Evolutionary conservation across 1,140 invertebrate genomes (phyloP).

Genomic region (Neodiprion lecontei): DNA sequence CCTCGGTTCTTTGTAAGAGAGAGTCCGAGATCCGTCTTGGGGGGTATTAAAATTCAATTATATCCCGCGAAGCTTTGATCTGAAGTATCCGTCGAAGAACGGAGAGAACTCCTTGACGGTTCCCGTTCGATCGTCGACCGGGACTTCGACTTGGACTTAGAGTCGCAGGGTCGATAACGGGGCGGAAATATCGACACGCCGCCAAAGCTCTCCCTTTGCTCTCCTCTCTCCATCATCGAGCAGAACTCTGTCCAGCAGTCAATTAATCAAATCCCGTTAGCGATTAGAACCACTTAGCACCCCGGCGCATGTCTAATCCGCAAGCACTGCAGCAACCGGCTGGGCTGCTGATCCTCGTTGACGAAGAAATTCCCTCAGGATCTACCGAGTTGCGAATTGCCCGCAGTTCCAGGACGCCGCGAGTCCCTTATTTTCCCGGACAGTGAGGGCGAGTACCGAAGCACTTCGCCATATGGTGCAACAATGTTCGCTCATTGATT

Average conservation of each 20-base stretch:
- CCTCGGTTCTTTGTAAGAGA: neutral
- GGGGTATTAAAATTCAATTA: neutral
- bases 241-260: constrained; percentile 33
- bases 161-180: neutral
- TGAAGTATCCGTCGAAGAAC: neutral
- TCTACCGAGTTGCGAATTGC: no score
- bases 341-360: no score
- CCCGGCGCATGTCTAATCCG: constrained; percentile 3
- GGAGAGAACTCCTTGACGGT: neutral
- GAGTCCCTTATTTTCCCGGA: no score
- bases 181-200: neutral
- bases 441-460: no score
- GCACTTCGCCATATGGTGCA: no score
- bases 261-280: constrained; percentile 44
- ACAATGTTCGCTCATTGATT: no score
- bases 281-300: constrained; percentile 29
- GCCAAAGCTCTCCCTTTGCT: neutral
- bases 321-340: neutral
- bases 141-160: neutral
- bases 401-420: no score
- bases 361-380: no score
- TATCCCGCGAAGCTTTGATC: neutral
- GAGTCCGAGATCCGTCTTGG: neutral
- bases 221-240: constrained; percentile 19
- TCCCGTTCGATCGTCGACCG: neutral